Base-by-base conservation (phyloP, 2,797 vertebrate genomes). In the Myiothlypis coronata region DNA sequence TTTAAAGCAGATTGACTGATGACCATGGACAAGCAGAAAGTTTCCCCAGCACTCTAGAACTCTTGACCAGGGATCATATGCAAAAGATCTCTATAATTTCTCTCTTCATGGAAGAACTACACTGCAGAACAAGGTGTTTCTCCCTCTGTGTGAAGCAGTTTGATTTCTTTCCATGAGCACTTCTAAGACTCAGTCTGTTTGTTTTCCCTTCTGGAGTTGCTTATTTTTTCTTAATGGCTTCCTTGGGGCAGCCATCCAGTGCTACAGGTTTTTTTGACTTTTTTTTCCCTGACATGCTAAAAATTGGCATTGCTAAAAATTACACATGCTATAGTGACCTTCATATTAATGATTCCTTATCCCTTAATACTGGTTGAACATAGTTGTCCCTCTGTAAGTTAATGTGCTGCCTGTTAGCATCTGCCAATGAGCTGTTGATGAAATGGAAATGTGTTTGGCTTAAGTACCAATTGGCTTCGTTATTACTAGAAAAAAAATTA, bases 201-300 rank as follows among this genome's bases (percentile, higher is more conserved):
- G 13, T 30, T 95, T 84, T 64, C 12, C 12, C 27, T 70, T 22
- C 35, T 63, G 52, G 30, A 89, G 6, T 85, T 21, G 7, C 30
- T 59, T 15, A 6, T 64, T 74, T 82, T 77, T 35, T 49, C 26
- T 16, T 68, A n/a, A 52, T 35, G 20, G 8, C 35, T 81, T 81
- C n/a, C 28, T 81, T 10, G 4, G 22, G 28, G 41, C 37, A 81
- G 15, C 44, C 72, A 37, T 68, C 37, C 46, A 53, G 18, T 5
- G 7, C 53, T 69, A 18, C 5, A 32, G 9, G 0, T 1, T 20
- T 56, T 82, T 80, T 50, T 19, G 3, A 2, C 5, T 5, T 14
- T 34, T 60, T 74, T 41, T 5, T 1, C 7, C 14, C 8, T 64
- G 24, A 28, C 15, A 52, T 30, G n/a, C 43, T 75, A 20, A 74